Evolutionary conservation across 2,888 invertebrate species (phyloP), one percentile per base, ranked within the genome.

Genomic region (Tricholauxania praeusta): DNA sequence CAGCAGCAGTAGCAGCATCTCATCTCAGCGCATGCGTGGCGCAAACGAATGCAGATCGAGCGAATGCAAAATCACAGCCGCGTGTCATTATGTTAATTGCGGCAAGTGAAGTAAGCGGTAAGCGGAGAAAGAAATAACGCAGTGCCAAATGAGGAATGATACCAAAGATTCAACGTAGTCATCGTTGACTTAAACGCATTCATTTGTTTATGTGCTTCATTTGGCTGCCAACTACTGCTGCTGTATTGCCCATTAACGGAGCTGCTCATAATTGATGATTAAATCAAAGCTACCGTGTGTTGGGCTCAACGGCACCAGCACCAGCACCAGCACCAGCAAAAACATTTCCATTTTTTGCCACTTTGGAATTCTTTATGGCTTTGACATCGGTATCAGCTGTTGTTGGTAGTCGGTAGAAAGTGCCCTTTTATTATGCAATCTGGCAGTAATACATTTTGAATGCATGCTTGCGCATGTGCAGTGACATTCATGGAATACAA

Each of bases 251-350:
- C 60, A 52, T 51, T 60, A 52, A 62, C 28, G 28, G 48, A 39
- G 53, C 17, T n/a, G 52, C 70, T 70, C 62, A 82, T 84, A 84
- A 84, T 84, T 84, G 86, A 84, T 84, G 84, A 84, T 84, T 86
- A 86, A 85, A 84, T 85, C 85, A 83, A 84, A 83, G 86, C 85
- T 84, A 85, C 84, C 78, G 84, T 51, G 32, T 66, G 52, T 39
- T 57, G 48, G 22, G 49, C 17, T 51, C 64, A 28, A 28, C 32
- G 49, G 15, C 51, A 28, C 55, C 55, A 55, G 15, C 12, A 17
- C 12, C n/a, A 12, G 55, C 12, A 17, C 57, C 28, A 28, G 57
- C 22, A n/a, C 1, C 12, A 57, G 57, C 28, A 28, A 12, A 22
- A 22, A 17, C 22, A 19, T 4, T 55, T 55, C 12, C 10, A 17